Conservation (phyloP, 2,113 vertebrate species). For the Myiopsitta monachus region DNA sequence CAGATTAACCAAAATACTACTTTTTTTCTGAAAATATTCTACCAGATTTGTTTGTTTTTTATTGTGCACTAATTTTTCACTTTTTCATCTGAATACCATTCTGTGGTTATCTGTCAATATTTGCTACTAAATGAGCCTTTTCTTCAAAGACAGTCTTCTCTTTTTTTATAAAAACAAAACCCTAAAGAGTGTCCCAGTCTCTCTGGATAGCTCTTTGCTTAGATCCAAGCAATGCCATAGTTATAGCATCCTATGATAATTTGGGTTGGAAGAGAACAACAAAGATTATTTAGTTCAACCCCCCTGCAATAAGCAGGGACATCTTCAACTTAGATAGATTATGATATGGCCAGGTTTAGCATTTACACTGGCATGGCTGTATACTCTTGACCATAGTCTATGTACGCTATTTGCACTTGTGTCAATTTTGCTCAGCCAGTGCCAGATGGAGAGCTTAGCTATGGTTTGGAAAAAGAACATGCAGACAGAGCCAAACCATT, state of each 20-base stretch:
- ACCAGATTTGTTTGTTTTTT: fast-evolving
- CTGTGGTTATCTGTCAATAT: neutral
- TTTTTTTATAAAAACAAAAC: neutral
- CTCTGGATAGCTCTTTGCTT: neutral
- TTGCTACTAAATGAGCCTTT: neutral
- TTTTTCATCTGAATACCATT: neutral
- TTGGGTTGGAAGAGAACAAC: neutral
- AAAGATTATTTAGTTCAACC: neutral
- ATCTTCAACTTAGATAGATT: neutral
- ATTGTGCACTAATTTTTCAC: neutral
- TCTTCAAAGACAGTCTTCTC: neutral
- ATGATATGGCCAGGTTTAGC: neutral
- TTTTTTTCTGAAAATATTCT: neutral
- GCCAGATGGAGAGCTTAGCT: neutral
- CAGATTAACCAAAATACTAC: neutral
- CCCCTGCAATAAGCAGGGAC: neutral
- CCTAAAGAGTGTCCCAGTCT: fast-evolving
- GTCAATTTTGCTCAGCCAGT: no score
- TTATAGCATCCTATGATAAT: neutral
- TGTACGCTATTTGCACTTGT: fast-evolving
- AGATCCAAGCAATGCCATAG: neutral
- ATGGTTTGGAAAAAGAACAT: neutral
- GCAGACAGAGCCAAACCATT: neutral
- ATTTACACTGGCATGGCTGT: neutral
- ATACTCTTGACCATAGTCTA: neutral